Percentiles rank a stretch among this genome's conserved stretches.
These are phyloP conservation scores for Nemotelus nigrinus DNA, from an alignment of 2,888 invertebrate species.

Conservation along the genomic window DNA sequence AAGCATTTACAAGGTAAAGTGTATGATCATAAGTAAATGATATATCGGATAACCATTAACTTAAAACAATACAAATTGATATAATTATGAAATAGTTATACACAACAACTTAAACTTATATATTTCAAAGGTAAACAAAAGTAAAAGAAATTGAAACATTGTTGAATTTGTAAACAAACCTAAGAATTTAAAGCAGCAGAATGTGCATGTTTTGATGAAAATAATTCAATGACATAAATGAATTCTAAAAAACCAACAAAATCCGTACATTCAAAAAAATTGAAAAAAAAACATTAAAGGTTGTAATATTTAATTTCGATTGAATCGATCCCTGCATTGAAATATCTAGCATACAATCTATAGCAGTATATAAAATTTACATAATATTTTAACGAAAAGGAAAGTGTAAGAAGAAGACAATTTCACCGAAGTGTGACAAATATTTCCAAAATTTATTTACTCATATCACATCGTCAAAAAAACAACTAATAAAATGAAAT, in stretches of 20 bases:
- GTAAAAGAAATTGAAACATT: too few species aligned
- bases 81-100: constrained; percentile 23
- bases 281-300: constrained; percentile 36
- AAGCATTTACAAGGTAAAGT: constrained; percentile 29
- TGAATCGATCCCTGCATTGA: constrained; percentile 35
- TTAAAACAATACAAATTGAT: constrained; percentile 38
- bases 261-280: background rate
- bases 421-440: background rate
- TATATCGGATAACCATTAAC: constrained; percentile 44
- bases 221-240: constrained; percentile 10
- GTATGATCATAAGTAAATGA: constrained; percentile 17
- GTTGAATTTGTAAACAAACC: background rate
- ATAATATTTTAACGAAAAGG: background rate
- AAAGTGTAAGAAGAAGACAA: background rate
- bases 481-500: background rate
- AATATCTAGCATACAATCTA: constrained; percentile 38
- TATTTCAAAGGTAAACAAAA: too few species aligned
- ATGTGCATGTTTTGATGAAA: background rate
- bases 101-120: background rate
- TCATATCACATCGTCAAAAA: constrained; percentile 24
- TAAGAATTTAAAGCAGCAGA: too few species aligned
- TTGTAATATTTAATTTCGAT: constrained; percentile 48
- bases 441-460: background rate
- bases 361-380: constrained; percentile 26
- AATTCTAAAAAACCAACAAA: constrained; percentile 30